Conservation (phyloP, 2,113 vertebrate species). For the human region GRCh38 chr12:12933001-12933500, state of each 20-base stretch:
- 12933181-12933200: neutral
- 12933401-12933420: too few relatives aligned
- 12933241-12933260: neutral
- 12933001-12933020: neutral
- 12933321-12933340: neutral
- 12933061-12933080: neutral
- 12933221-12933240: neutral
- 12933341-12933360: neutral
- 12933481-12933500: too few relatives aligned
- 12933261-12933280: neutral
- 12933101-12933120: neutral
- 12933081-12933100: neutral
- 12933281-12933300: neutral
- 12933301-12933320: neutral
- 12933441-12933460: too few relatives aligned
- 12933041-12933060: slow-evolving; percentile 9
- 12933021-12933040: neutral
- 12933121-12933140: neutral
- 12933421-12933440: too few relatives aligned
- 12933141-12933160: neutral
- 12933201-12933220: neutral
- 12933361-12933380: too few relatives aligned
- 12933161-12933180: neutral
- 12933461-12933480: too few relatives aligned
- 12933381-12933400: too few relatives aligned